Base-by-base conservation (phyloP, 2,888 invertebrate genomes). In the Resseliella maxima region DNA sequence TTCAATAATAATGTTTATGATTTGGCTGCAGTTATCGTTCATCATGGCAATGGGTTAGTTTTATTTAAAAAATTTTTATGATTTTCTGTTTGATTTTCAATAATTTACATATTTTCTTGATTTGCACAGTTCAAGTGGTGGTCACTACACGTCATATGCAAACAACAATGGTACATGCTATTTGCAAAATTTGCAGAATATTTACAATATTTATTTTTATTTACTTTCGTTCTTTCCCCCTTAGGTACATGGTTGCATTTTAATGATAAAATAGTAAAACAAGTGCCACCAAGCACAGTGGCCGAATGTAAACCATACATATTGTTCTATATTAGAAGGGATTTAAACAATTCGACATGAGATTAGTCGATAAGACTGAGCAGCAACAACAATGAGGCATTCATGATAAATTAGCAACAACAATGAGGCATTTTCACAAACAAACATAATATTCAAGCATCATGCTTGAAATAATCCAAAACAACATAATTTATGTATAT, bases 161-260 rank as follows among this genome's bases (percentile, higher is more conserved):
- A 94, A 94, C 88, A 95, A 95, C 92, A 95, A 95, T 88, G 94
- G 94, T 85, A 94, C n/a, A n/a, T n/a, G n/a, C n/a, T n/a, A n/a
- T n/a, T n/a, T n/a, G n/a, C n/a, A n/a, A n/a, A n/a, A n/a, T n/a
- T n/a, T n/a, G n/a, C n/a, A n/a, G n/a, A n/a, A n/a, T n/a, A n/a
- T n/a, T n/a, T n/a, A n/a, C n/a, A n/a, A n/a, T n/a, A n/a, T n/a
- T n/a, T n/a, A n/a, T n/a, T n/a, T n/a, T n/a, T n/a, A n/a, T n/a
- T n/a, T n/a, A n/a, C n/a, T n/a, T n/a, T n/a, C n/a, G n/a, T n/a
- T n/a, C n/a, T n/a, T n/a, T n/a, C n/a, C n/a, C n/a, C n/a, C n/a
- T n/a, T n/a, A n/a, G n/a, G n/a, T n/a, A n/a, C 94, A 88, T 96
- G 96, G 96, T 95, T 95, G 92, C 96, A 96, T 91, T 96, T 96